Evolutionary conservation across 2,113 vertebrate species (phyloP), one percentile per base, ranked within the genome.

Genomic region (Dicrurus megarhynchus): DNA sequence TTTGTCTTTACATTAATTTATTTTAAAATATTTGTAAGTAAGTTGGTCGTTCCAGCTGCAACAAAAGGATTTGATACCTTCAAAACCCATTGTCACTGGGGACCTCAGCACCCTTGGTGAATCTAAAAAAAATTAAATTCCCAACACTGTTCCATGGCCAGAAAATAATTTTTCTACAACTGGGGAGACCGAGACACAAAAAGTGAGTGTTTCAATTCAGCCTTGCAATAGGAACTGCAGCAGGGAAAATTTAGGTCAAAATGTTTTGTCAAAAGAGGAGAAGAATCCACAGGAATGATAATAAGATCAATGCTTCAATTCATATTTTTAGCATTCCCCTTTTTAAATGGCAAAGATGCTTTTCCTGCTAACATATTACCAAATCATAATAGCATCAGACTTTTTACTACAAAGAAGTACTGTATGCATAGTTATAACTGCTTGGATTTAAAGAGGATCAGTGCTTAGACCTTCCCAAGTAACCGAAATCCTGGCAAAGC

Each of bases 1-100:
- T 79, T 94, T 95, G 60, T 84, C 82, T 94, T 89, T 87, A 59
- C 35, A 82, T 86, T 93, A 63, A 50, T 60, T 90, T 89, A 87
- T 92, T 95, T 95, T 17, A 69, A 95, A 91, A 84, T 68, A 68
- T 76, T 68, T 74, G 35, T 44, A 61, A 87, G 46, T 17, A 67
- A 82, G 15, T 30, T 78, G 15, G 15, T 75, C 84, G 32, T 75
- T 86, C 26, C 39, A 74, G 21, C 6, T 84, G 20, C 64, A 84
- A 24, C 37, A 92, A 80, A 52, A 83, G 61, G n/a, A 63, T 24
- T 84, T 91, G 32, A 87, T 42, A 47, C 52, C 20, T 87, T 91
- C 84, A 89, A 91, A 86, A 78, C 5, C 9, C 28, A 46, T 53
- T 44, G 26, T 30, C 52, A 71, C 35, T 22, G 30, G 22, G 13